Evolutionary conservation across 2,113 vertebrate species (phyloP).

Genomic region (Amphilophus citrinellus): DNA sequence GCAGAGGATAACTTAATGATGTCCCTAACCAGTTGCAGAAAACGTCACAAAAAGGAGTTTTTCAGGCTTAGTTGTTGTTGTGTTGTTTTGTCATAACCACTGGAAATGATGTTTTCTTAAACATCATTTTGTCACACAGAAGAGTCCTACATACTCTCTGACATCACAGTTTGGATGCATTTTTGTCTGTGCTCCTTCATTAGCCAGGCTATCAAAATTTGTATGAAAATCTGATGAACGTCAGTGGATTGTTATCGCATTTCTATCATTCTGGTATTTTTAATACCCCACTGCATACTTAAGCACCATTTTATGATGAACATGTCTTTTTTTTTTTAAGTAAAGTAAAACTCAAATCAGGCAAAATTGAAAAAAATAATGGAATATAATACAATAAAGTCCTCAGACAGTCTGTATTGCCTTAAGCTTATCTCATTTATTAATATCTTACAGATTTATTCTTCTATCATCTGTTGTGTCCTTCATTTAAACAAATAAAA

Average conservation of each 20-base stretch:
- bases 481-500: too few species aligned
- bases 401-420: too few species aligned
- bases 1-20: constrained; percentile 70
- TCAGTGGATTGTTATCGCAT: background rate
- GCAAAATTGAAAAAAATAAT: too few species aligned
- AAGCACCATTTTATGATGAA: too few species aligned
- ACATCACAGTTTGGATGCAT: background rate
- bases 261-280: background rate
- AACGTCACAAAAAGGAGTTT: constrained; percentile 55
- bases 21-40: constrained; percentile 61
- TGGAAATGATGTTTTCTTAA: background rate
- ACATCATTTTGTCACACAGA: background rate
- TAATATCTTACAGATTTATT: too few species aligned
- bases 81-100: background rate
- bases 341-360: background rate
- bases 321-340: background rate
- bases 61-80: constrained; percentile 18
- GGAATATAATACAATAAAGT: too few species aligned
- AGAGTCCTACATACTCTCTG: background rate
- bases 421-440: too few species aligned
- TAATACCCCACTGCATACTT: background rate
- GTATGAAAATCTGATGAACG: background rate
- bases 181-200: background rate
- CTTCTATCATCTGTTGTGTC: too few species aligned
- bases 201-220: background rate